These are phyloP conservation scores for Drosophila birchii DNA, from an alignment of 2,888 invertebrate species.

Conservation along the genomic window DNA sequence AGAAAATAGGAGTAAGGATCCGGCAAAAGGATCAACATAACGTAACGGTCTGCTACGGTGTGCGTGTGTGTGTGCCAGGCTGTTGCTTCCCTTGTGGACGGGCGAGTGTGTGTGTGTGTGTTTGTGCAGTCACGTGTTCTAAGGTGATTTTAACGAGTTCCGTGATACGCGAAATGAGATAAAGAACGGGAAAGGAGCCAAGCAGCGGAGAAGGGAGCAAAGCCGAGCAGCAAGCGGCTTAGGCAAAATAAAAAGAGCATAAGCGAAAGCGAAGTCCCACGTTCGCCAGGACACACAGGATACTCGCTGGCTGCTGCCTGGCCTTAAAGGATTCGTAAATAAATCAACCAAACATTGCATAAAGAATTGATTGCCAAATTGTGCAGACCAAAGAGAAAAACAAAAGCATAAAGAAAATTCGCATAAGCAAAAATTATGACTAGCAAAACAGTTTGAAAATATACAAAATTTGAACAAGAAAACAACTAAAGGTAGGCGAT, in stretches of 20 bases:
- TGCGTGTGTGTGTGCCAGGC: slow-evolving; percentile 40
- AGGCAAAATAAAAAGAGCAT: slow-evolving; percentile 38
- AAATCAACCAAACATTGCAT: slow-evolving; percentile 55
- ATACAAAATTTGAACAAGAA: neutral
- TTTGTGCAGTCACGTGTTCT: slow-evolving; percentile 76
- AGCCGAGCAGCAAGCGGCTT: slow-evolving; percentile 26
- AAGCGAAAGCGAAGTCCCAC: slow-evolving; percentile 13
- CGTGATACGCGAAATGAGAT: slow-evolving; percentile 77
- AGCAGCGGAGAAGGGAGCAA: slow-evolving; percentile 31
- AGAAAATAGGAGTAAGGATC: slow-evolving; percentile 35
- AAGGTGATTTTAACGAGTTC: slow-evolving; percentile 81
- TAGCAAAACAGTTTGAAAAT: slow-evolving; percentile 4
- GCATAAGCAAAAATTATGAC: slow-evolving; percentile 19
- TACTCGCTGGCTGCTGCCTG: slow-evolving; percentile 13
- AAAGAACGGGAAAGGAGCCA: slow-evolving; percentile 57
- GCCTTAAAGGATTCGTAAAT: slow-evolving; percentile 36
- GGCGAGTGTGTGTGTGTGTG: slow-evolving; percentile 32
- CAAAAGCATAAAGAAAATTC: neutral
- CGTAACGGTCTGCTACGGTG: slow-evolving; percentile 36
- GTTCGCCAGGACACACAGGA: slow-evolving; percentile 24
- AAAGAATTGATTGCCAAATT: slow-evolving; percentile 49
- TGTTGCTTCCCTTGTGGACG: slow-evolving; percentile 39
- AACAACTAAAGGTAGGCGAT: slow-evolving; percentile 17
- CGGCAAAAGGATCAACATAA: slow-evolving; percentile 52
- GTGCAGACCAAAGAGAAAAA: slow-evolving; percentile 15